A percentile compares a stretch with the other conserved stretches of the same genome.
Evolutionary conservation across 2,113 vertebrate species (phyloP).

Genomic region (Myocastor coypus): DNA sequence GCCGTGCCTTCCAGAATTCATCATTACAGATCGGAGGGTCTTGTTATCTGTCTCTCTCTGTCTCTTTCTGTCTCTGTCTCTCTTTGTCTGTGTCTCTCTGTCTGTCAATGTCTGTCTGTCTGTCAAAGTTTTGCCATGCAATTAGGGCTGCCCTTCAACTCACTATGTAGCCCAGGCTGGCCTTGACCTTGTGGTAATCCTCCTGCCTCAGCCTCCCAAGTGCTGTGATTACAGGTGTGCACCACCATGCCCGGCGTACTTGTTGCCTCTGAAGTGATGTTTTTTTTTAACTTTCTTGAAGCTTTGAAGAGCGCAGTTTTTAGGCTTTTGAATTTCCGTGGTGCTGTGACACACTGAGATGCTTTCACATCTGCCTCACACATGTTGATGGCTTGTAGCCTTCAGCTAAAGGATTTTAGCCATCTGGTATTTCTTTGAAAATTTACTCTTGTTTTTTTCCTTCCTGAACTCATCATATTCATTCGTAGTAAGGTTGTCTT

Average conservation of each 20-base stretch:
- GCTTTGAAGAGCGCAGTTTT: background rate
- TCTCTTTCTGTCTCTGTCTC: too few species aligned
- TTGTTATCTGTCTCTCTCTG: too few species aligned
- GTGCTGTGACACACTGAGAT: background rate
- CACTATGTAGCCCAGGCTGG: too few species aligned
- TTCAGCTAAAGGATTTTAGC: background rate
- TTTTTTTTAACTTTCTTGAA: slow-evolving; percentile 10
- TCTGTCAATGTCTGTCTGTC: too few species aligned
- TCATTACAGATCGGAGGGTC: background rate
- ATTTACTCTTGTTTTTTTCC: slow-evolving; percentile 40
- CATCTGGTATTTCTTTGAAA: slow-evolving; percentile 56
- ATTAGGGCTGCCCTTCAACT: too few species aligned
- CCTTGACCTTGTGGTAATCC: too few species aligned
- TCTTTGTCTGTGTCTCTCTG: too few species aligned
- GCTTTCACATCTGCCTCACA: slow-evolving; percentile 1
- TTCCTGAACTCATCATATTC: background rate
- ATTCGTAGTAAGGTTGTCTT: slow-evolving; percentile 9
- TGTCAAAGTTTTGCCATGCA: too few species aligned
- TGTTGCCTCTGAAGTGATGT: slow-evolving; percentile 44
- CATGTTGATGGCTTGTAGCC: background rate
- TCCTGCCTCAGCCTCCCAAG: too few species aligned
- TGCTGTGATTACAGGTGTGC: too few species aligned
- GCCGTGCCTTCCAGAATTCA: background rate
- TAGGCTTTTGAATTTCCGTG: slow-evolving; percentile 18
- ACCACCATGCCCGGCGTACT: background rate